These are phyloP conservation scores for Drosophila neocordata DNA, from an alignment of 1,140 invertebrate genomes.

Conservation along the genomic window DNA sequence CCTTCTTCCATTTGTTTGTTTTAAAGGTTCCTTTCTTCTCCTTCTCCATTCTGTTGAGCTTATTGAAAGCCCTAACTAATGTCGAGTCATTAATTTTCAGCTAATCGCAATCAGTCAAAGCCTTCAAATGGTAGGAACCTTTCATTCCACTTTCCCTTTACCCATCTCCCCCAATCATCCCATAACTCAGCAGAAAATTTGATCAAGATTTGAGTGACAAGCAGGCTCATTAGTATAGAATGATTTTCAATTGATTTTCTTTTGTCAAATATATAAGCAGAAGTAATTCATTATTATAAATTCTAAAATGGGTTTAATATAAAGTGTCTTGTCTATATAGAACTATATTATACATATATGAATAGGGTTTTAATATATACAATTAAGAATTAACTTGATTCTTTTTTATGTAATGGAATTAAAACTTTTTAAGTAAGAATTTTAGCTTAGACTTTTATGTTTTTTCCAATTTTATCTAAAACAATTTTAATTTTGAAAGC, in stretches of 20 bases:
- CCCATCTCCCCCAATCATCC: background rate
- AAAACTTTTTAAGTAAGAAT: no score
- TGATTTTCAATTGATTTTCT: background rate
- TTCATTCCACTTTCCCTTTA: background rate
- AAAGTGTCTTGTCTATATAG: no score
- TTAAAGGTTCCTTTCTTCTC: background rate
- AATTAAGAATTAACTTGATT: no score
- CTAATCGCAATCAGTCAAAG: conserved; percentile 65
- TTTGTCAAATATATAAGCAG: background rate
- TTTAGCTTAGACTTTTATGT: no score
- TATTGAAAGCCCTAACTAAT: conserved; percentile 30
- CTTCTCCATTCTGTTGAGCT: conserved; percentile 29
- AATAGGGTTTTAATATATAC: no score
- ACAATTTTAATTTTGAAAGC: no score
- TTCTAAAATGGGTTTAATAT: no score
- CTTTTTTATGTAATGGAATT: no score
- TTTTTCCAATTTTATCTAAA: no score
- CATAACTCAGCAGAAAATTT: conserved; percentile 43
- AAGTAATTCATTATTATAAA: background rate
- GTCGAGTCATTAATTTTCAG: conserved; percentile 61
- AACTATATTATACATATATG: no score
- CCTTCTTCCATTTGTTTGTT: conserved; percentile 26
- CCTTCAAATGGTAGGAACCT: conserved; percentile 14
- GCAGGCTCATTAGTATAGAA: conserved; percentile 22
- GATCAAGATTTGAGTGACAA: conserved; percentile 48